Evolutionary conservation across 2,888 invertebrate genomes (phyloP).

Genomic region (Eupeodes luniger): DNA sequence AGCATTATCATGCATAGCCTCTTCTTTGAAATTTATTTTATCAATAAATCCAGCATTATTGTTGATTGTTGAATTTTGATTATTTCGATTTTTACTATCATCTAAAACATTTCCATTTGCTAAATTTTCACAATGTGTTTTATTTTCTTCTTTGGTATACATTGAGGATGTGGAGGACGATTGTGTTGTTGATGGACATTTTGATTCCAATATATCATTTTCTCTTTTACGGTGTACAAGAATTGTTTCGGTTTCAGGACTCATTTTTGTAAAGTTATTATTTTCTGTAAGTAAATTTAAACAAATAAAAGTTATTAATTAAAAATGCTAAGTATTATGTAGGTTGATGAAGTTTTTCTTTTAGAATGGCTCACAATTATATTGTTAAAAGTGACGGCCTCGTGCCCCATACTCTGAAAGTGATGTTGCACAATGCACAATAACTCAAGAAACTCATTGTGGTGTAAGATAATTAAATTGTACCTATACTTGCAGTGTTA

Average conservation of each 20-base stretch:
- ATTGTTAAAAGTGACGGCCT: conserved; percentile 10
- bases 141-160: conserved; percentile 60
- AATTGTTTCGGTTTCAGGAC: conserved; percentile 76
- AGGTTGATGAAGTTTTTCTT: not conserved
- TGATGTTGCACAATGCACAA: conserved; percentile 35
- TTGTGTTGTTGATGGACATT: conserved; percentile 31
- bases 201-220: conserved; percentile 60
- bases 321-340: not conserved
- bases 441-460: conserved; percentile 52
- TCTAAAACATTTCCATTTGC: conserved; percentile 64
- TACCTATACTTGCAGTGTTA: conserved; percentile 26
- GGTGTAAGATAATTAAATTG: conserved; percentile 54
- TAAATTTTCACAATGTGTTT: conserved; percentile 53
- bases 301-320: not conserved
- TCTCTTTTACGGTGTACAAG: conserved; percentile 72
- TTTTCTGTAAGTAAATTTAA: conserved; percentile 48
- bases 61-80: conserved; percentile 19
- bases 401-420: conserved; percentile 31
- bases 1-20: conserved; percentile 59
- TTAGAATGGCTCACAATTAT: conserved; percentile 32
- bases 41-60: conserved; percentile 64
- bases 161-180: conserved; percentile 28
- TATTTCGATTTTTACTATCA: conserved; percentile 33
- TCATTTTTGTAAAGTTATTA: conserved; percentile 63
- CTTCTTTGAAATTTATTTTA: conserved; percentile 49